Conservation (phyloP, 1,140 invertebrate species). For the Micrasema longulum region DNA sequence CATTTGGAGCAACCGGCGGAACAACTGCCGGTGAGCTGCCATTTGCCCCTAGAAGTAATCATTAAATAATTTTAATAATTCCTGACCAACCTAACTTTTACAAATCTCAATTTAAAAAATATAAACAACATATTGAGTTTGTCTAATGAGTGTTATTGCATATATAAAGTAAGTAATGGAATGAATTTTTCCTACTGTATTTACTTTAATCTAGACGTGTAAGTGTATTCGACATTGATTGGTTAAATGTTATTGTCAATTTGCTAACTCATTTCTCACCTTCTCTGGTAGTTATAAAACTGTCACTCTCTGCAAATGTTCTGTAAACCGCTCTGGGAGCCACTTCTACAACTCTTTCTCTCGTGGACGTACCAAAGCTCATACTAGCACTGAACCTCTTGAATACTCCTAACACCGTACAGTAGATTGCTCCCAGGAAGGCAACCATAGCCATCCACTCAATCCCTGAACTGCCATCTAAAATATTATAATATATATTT, state of each 20-base stretch:
- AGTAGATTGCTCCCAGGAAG: constrained; percentile 47
- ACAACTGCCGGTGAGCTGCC: not conserved
- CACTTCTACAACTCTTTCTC: not conserved
- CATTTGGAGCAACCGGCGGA: not conserved
- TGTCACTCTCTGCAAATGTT: constrained; percentile 10
- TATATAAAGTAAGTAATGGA: too few species aligned
- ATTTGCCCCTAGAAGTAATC: constrained; percentile 4
- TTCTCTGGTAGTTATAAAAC: not conserved
- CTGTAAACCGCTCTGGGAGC: constrained; percentile 39
- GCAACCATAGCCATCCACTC: constrained; percentile 42
- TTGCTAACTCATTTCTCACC: too few species aligned
- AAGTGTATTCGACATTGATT: too few species aligned
- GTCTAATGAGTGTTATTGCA: too few species aligned
- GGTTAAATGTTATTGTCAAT: too few species aligned
- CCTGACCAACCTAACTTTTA: too few species aligned
- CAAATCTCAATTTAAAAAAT: too few species aligned
- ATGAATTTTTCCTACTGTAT: too few species aligned
- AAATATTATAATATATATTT: constrained; percentile 4
- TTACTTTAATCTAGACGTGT: too few species aligned
- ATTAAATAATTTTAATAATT: too few species aligned
- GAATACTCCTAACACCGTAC: constrained; percentile 48
- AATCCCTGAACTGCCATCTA: constrained; percentile 35
- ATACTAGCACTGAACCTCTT: constrained; percentile 48
- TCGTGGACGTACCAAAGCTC: constrained; percentile 13
- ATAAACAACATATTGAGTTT: too few species aligned